Base-by-base conservation (phyloP, 2,888 invertebrate genomes). In the Eutolmus rufibarbis region DNA sequence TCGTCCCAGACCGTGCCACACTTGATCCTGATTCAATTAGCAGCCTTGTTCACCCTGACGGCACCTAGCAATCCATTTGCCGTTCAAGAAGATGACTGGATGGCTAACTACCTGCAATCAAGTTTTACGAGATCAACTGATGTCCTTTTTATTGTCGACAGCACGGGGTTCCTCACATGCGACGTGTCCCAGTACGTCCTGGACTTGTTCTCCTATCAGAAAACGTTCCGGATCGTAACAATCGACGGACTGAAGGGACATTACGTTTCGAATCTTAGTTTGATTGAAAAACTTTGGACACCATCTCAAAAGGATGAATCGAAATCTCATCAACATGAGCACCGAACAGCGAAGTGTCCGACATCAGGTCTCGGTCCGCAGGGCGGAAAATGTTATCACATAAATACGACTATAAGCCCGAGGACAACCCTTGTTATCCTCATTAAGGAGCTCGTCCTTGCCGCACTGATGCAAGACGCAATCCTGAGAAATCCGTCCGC, bases 121-220 rank as follows among this genome's bases (percentile, higher is more conserved):
- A 88, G 77, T 82, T 88, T 88, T 78, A 79, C 51, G 82, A 86
- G 77, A 46, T 82, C 88, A 77, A 84, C 86, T n/a, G 86, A 86
- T 66, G 81, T 86, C 77, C 82, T 88, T 51, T 86, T 86, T 82
- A 40, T 88, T n/a, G 56, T 86, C 34, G 86, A 88, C 78, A 77
- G 74, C 74, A 40, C 5, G 19, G 37, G 40, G 34, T 66, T 43
- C 74, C 66, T 84, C 14, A 74, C 66, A 40, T 74, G 74, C 28
- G 82, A 66, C 56, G 34, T 85, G 23, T 66, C 66, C 16, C 84
- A 81, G 77, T 12, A 66, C 23, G 84, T 86, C 37, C 16, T 86
- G 19, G 77, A 84, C 43, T 66, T 87, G 43, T 88, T 88, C 74
- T 77, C 86, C 14, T 84, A 77, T 57, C 82, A 66, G 31, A 88